Percentiles rank a stretch among this genome's conserved stretches.
Conservation (phyloP, 2,113 vertebrate genomes). For the Australoheros scitulus region DNA sequence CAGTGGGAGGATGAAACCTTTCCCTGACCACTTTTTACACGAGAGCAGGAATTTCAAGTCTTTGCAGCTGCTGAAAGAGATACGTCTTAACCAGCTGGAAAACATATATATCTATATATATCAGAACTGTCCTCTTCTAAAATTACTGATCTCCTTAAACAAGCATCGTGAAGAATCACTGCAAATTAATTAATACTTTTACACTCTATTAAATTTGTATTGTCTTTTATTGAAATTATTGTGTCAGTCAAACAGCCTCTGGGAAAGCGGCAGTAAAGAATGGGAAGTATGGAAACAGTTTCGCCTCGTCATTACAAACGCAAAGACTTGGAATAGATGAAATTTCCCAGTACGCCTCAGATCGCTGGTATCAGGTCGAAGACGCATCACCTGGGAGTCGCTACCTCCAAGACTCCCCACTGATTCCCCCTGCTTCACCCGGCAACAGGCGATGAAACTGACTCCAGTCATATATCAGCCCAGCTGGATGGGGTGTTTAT, state of each 20-base stretch:
- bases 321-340: conserved; percentile 16
- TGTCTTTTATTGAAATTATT: background rate
- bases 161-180: background rate
- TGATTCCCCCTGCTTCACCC: conserved; percentile 49
- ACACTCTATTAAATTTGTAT: background rate
- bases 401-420: conserved; percentile 40
- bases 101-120: background rate
- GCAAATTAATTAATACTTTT: background rate
- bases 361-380: conserved; percentile 28
- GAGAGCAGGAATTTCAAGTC: conserved; percentile 28
- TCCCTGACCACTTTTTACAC: conserved; percentile 52
- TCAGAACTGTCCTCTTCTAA: background rate
- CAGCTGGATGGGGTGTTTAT: conserved; percentile 72
- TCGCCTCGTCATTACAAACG: background rate
- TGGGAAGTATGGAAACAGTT: background rate
- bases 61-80: conserved; percentile 40
- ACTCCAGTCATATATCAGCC: conserved; percentile 58
- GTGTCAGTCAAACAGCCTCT: background rate
- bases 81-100: background rate
- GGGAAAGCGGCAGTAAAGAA: background rate
- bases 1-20: conserved; percentile 38
- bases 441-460: conserved; percentile 73
- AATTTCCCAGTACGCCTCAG: conserved; percentile 23
- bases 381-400: conserved; percentile 63
- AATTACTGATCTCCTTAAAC: background rate